Conservation (phyloP, 35 echinoderm and acorn worm genomes). For the Nesometra sesokonis region DNA sequence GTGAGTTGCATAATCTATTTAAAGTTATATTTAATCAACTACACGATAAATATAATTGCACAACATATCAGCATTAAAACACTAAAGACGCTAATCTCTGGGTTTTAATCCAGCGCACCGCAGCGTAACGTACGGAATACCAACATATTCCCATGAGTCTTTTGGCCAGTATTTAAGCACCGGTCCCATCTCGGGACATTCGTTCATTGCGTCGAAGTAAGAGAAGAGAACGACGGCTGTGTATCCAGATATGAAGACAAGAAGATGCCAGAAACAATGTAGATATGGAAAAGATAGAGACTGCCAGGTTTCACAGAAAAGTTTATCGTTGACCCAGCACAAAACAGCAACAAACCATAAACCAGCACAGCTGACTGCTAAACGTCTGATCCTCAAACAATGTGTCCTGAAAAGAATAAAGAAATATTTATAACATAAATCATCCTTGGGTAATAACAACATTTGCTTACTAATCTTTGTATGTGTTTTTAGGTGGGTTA, state of each 20-base stretch:
- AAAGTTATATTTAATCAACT: background rate
- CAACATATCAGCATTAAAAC: background rate
- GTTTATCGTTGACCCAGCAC: constrained; percentile 68
- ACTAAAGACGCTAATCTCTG: constrained; percentile 19
- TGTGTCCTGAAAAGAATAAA: constrained; percentile 41
- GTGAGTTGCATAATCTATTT: background rate
- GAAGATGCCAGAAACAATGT: constrained; percentile 94
- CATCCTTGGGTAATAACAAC: too few species aligned
- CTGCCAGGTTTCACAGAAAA: constrained; percentile 82
- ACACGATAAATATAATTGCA: background rate
- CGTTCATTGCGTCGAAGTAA: constrained; percentile 89
- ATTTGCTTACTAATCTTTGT: too few species aligned
- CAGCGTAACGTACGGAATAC: constrained; percentile 79
- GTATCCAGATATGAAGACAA: constrained; percentile 86
- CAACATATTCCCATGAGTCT: constrained; percentile 65
- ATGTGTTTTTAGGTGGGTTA: too few species aligned
- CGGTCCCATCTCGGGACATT: constrained; percentile 90
- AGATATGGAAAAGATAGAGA: constrained; percentile 75
- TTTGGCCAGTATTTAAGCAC: constrained; percentile 91
- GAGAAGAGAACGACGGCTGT: constrained; percentile 67
- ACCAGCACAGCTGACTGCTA: constrained; percentile 36
- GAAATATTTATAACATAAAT: background rate
- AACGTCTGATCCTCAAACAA: constrained; percentile 47
- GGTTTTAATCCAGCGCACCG: constrained; percentile 66
- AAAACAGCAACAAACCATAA: constrained; percentile 49